Percentiles rank a stretch among this genome's conserved stretches.
Evolutionary conservation across 2,888 invertebrate genomes (phyloP).

Genomic region (Brassicogethes aeneus): DNA sequence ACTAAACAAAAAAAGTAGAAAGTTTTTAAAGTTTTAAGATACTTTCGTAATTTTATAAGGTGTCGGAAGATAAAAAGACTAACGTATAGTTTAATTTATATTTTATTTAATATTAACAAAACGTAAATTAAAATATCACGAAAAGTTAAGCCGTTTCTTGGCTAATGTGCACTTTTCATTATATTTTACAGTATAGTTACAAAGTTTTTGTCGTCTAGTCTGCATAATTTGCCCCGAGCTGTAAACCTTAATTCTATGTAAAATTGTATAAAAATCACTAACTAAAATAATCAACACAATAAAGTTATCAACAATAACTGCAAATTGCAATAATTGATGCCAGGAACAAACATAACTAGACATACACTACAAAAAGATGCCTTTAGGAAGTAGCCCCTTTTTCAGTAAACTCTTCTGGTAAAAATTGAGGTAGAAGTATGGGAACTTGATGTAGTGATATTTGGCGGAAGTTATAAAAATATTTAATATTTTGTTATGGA

Average conservation of each 20-base stretch:
- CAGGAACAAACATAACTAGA: neutral
- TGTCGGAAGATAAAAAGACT: too few relatives aligned
- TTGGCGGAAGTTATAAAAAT: too few relatives aligned
- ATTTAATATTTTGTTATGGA: too few relatives aligned
- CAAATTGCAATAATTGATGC: neutral
- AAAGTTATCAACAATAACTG: neutral
- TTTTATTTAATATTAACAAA: neutral
- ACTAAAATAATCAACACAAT: constrained; percentile 1
- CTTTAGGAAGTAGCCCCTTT: neutral
- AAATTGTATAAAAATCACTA: constrained; percentile 1
- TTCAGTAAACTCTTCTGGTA: neutral
- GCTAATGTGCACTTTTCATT: neutral
- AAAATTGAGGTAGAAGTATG: neutral
- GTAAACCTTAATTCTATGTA: neutral
- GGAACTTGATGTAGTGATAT: too few relatives aligned
- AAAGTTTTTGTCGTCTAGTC: neutral
- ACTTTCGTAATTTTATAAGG: too few relatives aligned
- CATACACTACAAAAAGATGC: neutral
- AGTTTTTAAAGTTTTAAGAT: too few relatives aligned
- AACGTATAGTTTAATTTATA: neutral
- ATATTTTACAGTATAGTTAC: neutral
- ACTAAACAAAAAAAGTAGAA: neutral
- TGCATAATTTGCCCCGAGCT: neutral
- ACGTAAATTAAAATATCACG: neutral
- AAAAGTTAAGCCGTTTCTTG: neutral